Base-by-base conservation (phyloP, 2,113 vertebrate genomes). In the Setophaga petechia region DNA sequence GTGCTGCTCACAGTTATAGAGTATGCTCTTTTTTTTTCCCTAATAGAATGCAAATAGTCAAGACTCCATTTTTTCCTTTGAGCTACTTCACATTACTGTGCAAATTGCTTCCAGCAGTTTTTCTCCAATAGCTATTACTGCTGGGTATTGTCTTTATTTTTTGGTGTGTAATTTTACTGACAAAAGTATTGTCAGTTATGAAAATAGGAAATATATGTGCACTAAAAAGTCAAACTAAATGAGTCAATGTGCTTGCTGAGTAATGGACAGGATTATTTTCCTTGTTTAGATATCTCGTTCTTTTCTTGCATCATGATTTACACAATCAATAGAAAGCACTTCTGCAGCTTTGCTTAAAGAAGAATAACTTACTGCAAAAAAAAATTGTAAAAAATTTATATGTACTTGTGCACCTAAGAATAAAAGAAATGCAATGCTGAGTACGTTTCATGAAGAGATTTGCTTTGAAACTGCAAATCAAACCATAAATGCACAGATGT, bases 401-500 rank as follows among this genome's bases (percentile, higher is more conserved):
- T 10, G 46, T 31, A 33, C 8, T n/a, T 12, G 8, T 31, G 7
- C 11, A 47, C 8, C 16, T 43, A 54, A 55, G n/a, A 87, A 79
- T 49, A 86, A 90, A 74, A 75, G 25, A 46, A 69, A 62, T n/a
- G 10, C 59, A 84, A 73, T 30, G 22, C 9, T 84, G 74, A 95
- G 49, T 51, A 75, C 41, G 8, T 77, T 87, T 87, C 59, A 77
- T 78, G 44, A 92, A 62, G 55, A 61, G 43, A 89, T 74, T 89
- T 82, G 20, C 83, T 80, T 97, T 94, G 92, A 97, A 95, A 95
- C 57, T 96, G 41, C 31, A 94, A 89, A 83, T 86, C 72, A 96
- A 96, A 92, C 68, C 52, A 92, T 81, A 95, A 97, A 95, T 47
- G 49, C 76, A 91, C 96, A 98, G 88, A 96, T 98, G 94, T 97